phyloP scores from a whole-genome alignment of 2,113 vertebrate genomes.

The Turnix velox region DNA sequence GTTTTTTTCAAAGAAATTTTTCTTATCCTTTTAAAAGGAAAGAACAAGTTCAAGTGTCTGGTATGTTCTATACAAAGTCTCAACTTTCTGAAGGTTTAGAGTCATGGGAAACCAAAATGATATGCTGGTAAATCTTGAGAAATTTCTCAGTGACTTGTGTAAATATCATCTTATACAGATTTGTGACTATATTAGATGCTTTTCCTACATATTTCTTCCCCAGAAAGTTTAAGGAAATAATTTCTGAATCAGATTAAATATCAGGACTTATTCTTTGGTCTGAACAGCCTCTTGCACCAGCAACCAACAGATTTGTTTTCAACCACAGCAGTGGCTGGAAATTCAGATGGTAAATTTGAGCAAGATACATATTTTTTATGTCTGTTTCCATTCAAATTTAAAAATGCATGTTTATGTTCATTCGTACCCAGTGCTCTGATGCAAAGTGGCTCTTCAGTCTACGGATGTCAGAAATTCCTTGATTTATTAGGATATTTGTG shows the following conservation, averaged over 20 bases:
- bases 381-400: background rate
- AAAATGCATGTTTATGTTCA: background rate
- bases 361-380: background rate
- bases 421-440: background rate
- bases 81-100: background rate
- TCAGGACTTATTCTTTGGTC: background rate
- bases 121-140: background rate
- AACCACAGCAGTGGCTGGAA: background rate
- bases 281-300: background rate
- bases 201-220: background rate
- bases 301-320: background rate
- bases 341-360: background rate
- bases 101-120: background rate
- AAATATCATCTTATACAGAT: background rate
- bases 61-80: constrained; percentile 7
- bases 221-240: background rate
- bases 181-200: background rate
- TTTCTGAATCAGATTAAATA: background rate
- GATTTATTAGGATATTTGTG: background rate
- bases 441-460: background rate
- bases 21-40: background rate
- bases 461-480: background rate
- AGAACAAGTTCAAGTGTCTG: background rate
- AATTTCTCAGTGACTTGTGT: background rate
- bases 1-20: background rate